phyloP scores from a whole-genome alignment of 2,797 vertebrate genomes.

The Urophycis tenuis region DNA sequence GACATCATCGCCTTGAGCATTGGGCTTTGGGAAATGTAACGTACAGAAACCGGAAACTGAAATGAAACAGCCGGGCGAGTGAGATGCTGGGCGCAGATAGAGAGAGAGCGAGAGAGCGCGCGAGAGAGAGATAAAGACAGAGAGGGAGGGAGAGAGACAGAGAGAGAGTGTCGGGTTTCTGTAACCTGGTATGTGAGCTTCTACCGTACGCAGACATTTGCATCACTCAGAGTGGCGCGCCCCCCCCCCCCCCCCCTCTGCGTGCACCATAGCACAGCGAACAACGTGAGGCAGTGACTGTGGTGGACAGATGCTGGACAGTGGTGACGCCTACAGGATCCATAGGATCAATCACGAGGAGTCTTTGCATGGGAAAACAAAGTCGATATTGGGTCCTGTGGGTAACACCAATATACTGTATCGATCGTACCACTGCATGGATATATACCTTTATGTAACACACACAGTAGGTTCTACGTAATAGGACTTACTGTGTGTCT shows the following conservation, averaged over 20 bases:
- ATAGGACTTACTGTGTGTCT: not conserved
- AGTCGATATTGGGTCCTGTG: conserved; percentile 11
- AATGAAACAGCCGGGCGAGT: conserved; percentile 29
- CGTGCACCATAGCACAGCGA: conserved; percentile 29
- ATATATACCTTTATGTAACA: not conserved
- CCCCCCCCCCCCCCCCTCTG: no score
- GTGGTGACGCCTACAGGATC: not conserved
- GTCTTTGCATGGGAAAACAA: conserved; percentile 33
- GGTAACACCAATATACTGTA: not conserved
- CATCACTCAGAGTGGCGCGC: conserved; percentile 25
- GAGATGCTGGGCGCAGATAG: conserved; percentile 41
- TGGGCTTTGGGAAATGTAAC: conserved; percentile 44
- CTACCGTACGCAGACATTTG: conserved; percentile 46
- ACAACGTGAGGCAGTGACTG: not conserved
- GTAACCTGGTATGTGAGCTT: conserved; percentile 62
- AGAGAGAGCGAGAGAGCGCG: conserved; percentile 59
- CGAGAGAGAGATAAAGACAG: conserved; percentile 55
- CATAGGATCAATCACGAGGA: conserved; percentile 17
- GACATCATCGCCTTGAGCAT: conserved; percentile 40
- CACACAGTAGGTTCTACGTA: no score
- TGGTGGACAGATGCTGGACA: not conserved
- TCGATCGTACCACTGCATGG: not conserved
- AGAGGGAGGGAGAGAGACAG: conserved; percentile 52
- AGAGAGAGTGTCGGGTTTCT: conserved; percentile 64
- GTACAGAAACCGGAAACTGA: conserved; percentile 45